phyloP scores from a whole-genome alignment of 2,797 vertebrate species.

The Enteromius fasciolatus region DNA sequence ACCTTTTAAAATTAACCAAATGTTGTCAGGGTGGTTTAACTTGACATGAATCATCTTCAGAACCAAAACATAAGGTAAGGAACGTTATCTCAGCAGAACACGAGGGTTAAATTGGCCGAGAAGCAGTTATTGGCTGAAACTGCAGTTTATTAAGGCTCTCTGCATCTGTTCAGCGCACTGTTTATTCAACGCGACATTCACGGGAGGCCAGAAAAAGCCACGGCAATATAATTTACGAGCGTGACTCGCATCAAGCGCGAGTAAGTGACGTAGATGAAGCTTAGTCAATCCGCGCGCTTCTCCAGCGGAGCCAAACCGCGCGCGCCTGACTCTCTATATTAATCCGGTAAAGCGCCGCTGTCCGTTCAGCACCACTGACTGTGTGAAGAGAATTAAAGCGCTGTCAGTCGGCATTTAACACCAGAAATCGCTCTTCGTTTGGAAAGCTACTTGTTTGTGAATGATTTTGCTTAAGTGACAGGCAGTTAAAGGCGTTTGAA shows the following conservation, averaged over 20 bases:
- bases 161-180: neutral
- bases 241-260: slow-evolving; percentile 48
- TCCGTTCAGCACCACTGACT: slow-evolving; percentile 72
- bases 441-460: neutral
- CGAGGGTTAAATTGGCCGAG: neutral
- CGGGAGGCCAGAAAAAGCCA: neutral
- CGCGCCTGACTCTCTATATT: slow-evolving; percentile 63
- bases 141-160: neutral
- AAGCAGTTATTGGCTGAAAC: neutral
- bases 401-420: neutral
- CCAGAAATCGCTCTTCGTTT: neutral
- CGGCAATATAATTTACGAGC: slow-evolving; percentile 8
- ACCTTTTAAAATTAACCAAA: neutral
- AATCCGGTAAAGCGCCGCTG: slow-evolving; percentile 71
- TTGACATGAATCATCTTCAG: neutral
- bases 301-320: slow-evolving; percentile 70
- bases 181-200: slow-evolving; percentile 25
- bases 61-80: neutral
- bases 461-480: neutral
- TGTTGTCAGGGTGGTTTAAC: neutral
- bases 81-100: neutral
- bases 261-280: slow-evolving; percentile 70
- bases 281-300: slow-evolving; percentile 68
- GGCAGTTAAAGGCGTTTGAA: neutral
- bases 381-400: neutral